phyloP scores from a whole-genome alignment of 2,888 invertebrate species.

The Mythimna albipuncta region DNA sequence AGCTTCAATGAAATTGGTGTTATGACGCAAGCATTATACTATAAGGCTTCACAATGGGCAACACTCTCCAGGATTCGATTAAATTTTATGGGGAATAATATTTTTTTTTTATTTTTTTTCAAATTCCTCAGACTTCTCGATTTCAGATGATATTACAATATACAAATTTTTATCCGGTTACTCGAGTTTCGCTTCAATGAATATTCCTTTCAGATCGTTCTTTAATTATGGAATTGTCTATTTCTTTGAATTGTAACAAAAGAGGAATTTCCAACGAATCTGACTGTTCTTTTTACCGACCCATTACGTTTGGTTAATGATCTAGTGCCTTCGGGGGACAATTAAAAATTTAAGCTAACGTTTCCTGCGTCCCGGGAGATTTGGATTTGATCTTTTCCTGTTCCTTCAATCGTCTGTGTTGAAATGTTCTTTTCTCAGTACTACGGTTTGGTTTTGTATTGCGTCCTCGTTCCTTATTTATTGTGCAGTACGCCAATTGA shows the following conservation, averaged over 20 bases:
- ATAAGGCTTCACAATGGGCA: slow-evolving; percentile 23
- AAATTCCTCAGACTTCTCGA: slow-evolving; percentile 9
- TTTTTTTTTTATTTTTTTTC: slow-evolving; percentile 32
- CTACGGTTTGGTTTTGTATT: slow-evolving; percentile 14
- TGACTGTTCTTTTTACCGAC: slow-evolving; percentile 16
- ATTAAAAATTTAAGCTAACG: slow-evolving; percentile 50
- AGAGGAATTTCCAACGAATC: not conserved
- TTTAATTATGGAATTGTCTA: slow-evolving; percentile 16
- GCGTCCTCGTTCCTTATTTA: slow-evolving; percentile 5
- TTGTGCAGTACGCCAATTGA: slow-evolving; percentile 18
- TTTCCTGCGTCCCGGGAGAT: slow-evolving; percentile 16
- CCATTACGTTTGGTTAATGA: slow-evolving; percentile 53
- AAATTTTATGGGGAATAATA: slow-evolving; percentile 35
- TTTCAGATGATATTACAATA: slow-evolving; percentile 10
- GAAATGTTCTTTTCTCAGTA: not conserved
- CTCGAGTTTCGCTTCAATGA: slow-evolving; percentile 23
- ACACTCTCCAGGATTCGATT: slow-evolving; percentile 28
- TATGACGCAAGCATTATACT: slow-evolving; percentile 13
- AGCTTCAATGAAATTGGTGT: slow-evolving; percentile 30
- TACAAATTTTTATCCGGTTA: slow-evolving; percentile 4
- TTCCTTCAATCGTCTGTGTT: slow-evolving; percentile 1
- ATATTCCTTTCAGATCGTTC: slow-evolving; percentile 22
- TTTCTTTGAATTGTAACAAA: slow-evolving; percentile 24
- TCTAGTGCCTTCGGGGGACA: slow-evolving; percentile 38
- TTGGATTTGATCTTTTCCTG: slow-evolving; percentile 20